phyloP scores from a whole-genome alignment of 1,140 invertebrate species.

The Atta cephalotes region DNA sequence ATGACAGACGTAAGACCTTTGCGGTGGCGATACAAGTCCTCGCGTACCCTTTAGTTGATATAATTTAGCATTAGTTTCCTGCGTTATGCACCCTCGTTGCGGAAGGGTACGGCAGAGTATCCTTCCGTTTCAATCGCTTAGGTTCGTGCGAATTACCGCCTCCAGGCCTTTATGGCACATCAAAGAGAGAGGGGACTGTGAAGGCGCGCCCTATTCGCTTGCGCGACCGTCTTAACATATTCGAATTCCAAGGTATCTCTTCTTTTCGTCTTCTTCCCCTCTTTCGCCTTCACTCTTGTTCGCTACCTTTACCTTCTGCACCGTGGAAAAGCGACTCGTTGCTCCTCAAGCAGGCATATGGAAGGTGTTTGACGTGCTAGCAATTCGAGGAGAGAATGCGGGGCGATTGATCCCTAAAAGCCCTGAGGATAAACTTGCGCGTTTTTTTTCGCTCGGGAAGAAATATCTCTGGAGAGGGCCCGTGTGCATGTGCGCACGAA shows the following conservation, averaged over 20 bases:
- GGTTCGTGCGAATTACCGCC: constrained; percentile 75
- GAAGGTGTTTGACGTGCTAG: constrained; percentile 62
- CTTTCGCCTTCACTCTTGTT: constrained; percentile 25
- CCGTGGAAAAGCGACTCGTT: constrained; percentile 52
- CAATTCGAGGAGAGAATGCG: constrained; percentile 61
- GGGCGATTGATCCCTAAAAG: constrained; percentile 62
- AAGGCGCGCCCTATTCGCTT: constrained; percentile 54
- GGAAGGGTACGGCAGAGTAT: constrained; percentile 29
- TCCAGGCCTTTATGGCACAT: constrained; percentile 66
- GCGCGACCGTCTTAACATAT: constrained; percentile 62
- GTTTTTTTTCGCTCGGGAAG: constrained; percentile 41
- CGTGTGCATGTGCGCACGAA: constrained; percentile 12
- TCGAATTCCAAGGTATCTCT: constrained; percentile 62
- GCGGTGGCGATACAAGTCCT: constrained; percentile 30
- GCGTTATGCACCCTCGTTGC: constrained; percentile 11
- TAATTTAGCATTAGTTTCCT: constrained; percentile 45
- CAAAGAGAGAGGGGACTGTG: constrained; percentile 69
- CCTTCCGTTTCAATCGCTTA: constrained; percentile 72
- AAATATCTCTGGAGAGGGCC: constrained; percentile 18
- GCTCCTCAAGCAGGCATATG: constrained; percentile 61
- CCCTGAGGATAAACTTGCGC: constrained; percentile 56
- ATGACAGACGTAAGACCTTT: not conserved
- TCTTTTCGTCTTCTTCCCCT: not conserved
- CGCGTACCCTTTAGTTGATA: constrained; percentile 22
- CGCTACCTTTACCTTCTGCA: constrained; percentile 6